Evolutionary conservation across 92 coral and sea anemone species (phyloP).

Genomic region (Heteractis magnifica): DNA sequence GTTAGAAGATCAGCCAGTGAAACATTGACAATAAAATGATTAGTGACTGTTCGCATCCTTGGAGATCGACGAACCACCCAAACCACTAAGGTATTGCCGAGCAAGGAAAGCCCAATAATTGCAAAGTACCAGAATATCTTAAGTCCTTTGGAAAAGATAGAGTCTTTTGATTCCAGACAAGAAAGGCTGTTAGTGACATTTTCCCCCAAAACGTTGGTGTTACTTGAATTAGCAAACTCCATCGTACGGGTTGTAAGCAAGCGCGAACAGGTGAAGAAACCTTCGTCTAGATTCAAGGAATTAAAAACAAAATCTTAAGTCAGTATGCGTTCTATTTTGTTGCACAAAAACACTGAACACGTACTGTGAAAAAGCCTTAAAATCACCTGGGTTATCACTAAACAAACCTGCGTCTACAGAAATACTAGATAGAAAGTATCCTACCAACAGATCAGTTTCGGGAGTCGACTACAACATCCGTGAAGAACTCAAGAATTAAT

Average conservation of each 20-base stretch:
- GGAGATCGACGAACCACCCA: conserved; percentile 53
- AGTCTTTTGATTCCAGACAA: conserved; percentile 16
- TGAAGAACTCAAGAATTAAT: neutral
- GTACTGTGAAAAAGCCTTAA: no score
- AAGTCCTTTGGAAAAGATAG: conserved; percentile 33
- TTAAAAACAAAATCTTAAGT: neutral
- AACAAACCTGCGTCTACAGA: neutral
- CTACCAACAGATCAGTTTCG: neutral
- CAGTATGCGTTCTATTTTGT: no score
- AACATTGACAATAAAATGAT: conserved; percentile 68
- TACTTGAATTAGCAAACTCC: neutral
- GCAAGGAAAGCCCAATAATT: conserved; percentile 50
- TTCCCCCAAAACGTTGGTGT: neutral
- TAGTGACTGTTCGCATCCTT: conserved; percentile 76
- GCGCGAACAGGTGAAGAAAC: neutral
- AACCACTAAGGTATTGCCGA: conserved; percentile 67
- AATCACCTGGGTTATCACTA: no score
- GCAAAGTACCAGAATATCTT: conserved; percentile 53
- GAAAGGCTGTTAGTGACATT: conserved; percentile 1
- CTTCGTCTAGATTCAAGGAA: neutral
- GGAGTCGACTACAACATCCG: neutral
- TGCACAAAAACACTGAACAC: no score
- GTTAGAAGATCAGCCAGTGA: conserved; percentile 71
- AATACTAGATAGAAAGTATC: neutral
- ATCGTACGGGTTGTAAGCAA: neutral